Evolutionary conservation across 2,888 invertebrate genomes (phyloP).

Genomic region (Arge pagana): DNA sequence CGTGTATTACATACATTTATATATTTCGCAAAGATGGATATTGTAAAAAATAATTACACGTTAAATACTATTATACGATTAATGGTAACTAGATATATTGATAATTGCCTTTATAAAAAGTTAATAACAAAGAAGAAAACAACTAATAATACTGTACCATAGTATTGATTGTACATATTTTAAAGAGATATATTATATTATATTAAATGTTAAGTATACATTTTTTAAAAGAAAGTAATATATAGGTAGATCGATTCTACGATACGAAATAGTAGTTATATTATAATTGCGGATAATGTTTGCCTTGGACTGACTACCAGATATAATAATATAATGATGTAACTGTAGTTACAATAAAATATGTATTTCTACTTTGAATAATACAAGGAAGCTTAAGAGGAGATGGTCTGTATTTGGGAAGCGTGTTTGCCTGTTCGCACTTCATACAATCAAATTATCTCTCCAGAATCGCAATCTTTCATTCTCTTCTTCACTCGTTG

Average conservation of each 20-base stretch:
- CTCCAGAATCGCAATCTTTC: conserved; percentile 28
- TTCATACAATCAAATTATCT: conserved; percentile 47
- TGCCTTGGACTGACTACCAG: conserved; percentile 57
- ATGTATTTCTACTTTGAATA: conserved; percentile 59
- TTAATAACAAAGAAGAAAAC: conserved; percentile 49
- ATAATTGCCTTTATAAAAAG: conserved; percentile 57
- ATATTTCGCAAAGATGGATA: conserved; percentile 42
- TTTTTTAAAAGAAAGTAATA: conserved; percentile 59
- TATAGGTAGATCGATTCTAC: conserved; percentile 47
- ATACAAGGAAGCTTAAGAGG: conserved; percentile 48
- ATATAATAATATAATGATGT: conserved; percentile 33
- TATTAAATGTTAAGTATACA: conserved; percentile 58
- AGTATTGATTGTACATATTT: conserved; percentile 57
- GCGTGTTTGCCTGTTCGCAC: conserved; percentile 49
- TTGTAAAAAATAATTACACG: conserved; percentile 46
- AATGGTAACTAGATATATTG: conserved; percentile 52
- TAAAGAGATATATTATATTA: conserved; percentile 48
- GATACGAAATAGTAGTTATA: conserved; percentile 47
- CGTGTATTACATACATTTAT: conserved; percentile 41
- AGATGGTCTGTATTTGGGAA: conserved; percentile 46
- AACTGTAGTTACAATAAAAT: conserved; percentile 25
- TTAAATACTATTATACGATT: conserved; percentile 40
- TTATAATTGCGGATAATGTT: conserved; percentile 55
- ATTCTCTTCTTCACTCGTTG: conserved; percentile 19
- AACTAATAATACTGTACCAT: conserved; percentile 50